Evolutionary conservation across 1,140 invertebrate species (phyloP), one percentile per base, ranked within the genome.

Genomic region (Paraescarpia echinospica): DNA sequence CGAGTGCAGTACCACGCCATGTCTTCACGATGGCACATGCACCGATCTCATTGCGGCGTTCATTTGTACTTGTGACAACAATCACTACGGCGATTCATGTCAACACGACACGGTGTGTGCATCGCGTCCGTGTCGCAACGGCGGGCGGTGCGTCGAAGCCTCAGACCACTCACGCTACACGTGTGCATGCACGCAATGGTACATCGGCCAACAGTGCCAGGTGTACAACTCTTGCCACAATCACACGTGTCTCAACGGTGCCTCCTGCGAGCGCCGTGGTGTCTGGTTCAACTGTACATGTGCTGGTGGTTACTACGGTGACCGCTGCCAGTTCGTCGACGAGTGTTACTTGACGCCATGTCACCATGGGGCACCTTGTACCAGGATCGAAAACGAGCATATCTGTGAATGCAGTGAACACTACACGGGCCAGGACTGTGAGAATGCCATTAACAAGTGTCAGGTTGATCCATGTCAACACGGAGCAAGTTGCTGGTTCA

Each of bases 21-120:
- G 95, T 94, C n/a, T 92, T 31, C 95, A 95, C 92, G 89, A 93
- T 18, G 95, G 94, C 0, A 94, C 91, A 9, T 96, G 95, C 94
- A 91, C 90, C 4, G 94, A 95, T 92, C 35, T 92, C 33, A 33
- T 91, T 34, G 90, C 91, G 14, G 35, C 12, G 6, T 92, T 77
- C 92, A 89, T 89, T 31, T 92, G 92, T 91, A 48, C 9, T 31
- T 92, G 92, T 92, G 31, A 35, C 33, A 35, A 35, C 5, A 31
- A 92, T 33, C 51, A 92, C 77, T 92, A 34, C 88, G 92, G 92
- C 33, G 33, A 33, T 14, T 22, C 33, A 9, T 92, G 90, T 35
- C 34, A 93, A 77, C 35, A 35, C 33, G 93, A 92, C 98, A 99
- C 96, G 98, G 99, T 94, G 95, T 99, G 98, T 95, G 96, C 97